Conservation (phyloP, 2,797 vertebrate genomes). For the Nyctalus aviator region DNA sequence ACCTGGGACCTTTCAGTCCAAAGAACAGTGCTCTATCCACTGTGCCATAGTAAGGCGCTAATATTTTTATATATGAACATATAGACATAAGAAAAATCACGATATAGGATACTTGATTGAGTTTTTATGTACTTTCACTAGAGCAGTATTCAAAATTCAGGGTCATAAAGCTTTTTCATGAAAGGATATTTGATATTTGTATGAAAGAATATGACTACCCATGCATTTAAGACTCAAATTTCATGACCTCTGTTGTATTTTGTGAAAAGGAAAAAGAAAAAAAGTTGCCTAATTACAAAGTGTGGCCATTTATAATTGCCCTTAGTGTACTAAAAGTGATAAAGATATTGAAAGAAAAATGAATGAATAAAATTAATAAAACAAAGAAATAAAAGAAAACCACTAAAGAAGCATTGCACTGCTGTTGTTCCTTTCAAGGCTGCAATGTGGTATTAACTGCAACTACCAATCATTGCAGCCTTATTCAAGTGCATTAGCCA, state of each 20-base stretch:
- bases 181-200: neutral
- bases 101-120: neutral
- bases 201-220: neutral
- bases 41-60: neutral
- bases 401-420: constrained; percentile 17
- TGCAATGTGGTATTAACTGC: constrained; percentile 56
- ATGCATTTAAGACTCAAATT: constrained; percentile 41
- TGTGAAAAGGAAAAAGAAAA: neutral
- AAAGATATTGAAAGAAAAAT: neutral
- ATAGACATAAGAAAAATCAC: neutral
- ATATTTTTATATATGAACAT: neutral
- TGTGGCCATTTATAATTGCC: neutral
- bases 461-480: constrained; percentile 48
- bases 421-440: neutral
- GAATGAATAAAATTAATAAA: constrained; percentile 56
- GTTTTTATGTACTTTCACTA: neutral
- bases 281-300: neutral
- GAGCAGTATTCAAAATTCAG: neutral
- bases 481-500: constrained; percentile 69
- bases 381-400: constrained; percentile 29
- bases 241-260: neutral
- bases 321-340: neutral
- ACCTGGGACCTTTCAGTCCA: no score
- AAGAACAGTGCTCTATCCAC: no score
- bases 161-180: neutral